A percentile compares a stretch with the other conserved stretches of the same genome.
Conservation (phyloP, 2,113 vertebrate genomes). For the Chaetops frenatus region DNA sequence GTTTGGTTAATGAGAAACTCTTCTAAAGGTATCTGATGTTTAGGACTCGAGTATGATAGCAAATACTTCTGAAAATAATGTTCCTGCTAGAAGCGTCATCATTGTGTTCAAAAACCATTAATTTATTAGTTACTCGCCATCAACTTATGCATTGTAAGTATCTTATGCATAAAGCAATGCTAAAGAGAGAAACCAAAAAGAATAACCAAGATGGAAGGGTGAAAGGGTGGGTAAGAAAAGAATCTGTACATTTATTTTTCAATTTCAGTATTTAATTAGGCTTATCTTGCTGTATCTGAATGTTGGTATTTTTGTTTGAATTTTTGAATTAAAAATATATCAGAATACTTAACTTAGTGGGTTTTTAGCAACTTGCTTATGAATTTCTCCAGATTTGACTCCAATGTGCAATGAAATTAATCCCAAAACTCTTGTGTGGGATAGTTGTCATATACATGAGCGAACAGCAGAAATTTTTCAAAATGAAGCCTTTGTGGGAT, state of each 20-base stretch:
- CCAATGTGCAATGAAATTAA: neutral
- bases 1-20: neutral
- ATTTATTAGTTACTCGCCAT: neutral
- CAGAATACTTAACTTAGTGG: neutral
- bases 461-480: neutral
- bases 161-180: neutral
- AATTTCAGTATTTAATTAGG: neutral
- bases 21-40: neutral
- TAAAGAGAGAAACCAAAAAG: neutral
- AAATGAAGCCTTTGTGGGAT: neutral
- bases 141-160: rapidly evolving
- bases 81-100: neutral
- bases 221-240: neutral
- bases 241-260: neutral
- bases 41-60: neutral
- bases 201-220: neutral
- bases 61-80: neutral
- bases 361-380: neutral
- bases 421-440: neutral
- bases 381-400: neutral
- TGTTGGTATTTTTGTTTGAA: neutral
- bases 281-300: neutral
- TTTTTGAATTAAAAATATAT: neutral
- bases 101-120: neutral
- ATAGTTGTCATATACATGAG: neutral